A percentile compares a stretch with the other conserved stretches of the same genome.
These are phyloP conservation scores for Phrynocephalus versicolor DNA, from an alignment of 2,113 vertebrate species.

Conservation along the genomic window DNA sequence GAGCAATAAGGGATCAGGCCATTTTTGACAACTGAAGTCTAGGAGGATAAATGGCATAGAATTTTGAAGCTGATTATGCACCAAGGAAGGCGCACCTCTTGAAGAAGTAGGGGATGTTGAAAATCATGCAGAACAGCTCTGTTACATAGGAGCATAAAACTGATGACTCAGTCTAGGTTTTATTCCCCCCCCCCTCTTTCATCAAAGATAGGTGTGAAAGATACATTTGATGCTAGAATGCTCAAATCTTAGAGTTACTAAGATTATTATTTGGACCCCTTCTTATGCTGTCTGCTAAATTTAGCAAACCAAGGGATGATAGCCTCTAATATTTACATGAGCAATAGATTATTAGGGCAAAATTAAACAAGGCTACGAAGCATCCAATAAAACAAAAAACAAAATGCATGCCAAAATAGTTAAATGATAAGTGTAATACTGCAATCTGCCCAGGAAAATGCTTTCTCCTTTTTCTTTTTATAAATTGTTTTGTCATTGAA, in stretches of 20 bases:
- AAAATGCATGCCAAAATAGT: slow-evolving; percentile 13
- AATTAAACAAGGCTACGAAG: neutral
- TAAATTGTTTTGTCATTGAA: neutral
- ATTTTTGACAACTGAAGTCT: no score
- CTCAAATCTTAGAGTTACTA: neutral
- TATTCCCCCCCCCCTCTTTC: neutral
- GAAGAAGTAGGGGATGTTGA: slow-evolving; percentile 11
- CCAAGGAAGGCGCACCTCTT: neutral
- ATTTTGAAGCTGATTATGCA: neutral
- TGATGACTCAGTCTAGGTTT: neutral
- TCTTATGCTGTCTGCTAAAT: neutral
- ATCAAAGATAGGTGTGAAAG: slow-evolving; percentile 24
- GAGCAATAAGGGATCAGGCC: no score
- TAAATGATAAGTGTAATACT: neutral
- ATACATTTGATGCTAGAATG: neutral
- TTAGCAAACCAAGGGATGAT: neutral
- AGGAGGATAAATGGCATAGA: neutral
- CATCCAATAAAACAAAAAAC: slow-evolving; percentile 28
- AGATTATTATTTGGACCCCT: neutral
- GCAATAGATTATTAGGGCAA: neutral
- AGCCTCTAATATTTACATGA: neutral
- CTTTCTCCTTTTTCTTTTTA: neutral
- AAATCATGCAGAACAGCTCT: neutral
- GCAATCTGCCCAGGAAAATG: slow-evolving; percentile 28
- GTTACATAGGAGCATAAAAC: neutral